Evolutionary conservation across 2,113 vertebrate species (phyloP).

Genomic region (Stegostoma tigrinum): DNA sequence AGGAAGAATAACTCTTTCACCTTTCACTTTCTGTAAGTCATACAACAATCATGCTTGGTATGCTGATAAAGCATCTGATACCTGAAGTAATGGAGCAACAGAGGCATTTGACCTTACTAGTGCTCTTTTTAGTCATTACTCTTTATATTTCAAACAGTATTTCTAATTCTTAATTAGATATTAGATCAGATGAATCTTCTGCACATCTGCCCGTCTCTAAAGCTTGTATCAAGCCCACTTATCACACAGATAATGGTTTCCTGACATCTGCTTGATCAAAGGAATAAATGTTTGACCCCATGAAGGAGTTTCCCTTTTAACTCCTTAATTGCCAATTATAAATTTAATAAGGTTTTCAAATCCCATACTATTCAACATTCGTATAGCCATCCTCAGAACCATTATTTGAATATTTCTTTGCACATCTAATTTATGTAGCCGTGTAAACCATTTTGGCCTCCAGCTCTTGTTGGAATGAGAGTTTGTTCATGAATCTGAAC

Average conservation of each 20-base stretch:
- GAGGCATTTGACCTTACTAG: conserved; percentile 8
- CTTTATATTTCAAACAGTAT: conserved; percentile 28
- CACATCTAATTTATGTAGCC: neutral
- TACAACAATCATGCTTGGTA: neutral
- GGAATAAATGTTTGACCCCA: neutral
- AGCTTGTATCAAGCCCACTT: conserved; percentile 28
- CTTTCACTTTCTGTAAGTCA: neutral
- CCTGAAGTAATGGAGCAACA: neutral
- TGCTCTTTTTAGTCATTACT: conserved; percentile 11
- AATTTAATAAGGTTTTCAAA: conserved; percentile 1
- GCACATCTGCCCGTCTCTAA: neutral
- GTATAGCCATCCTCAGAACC: neutral
- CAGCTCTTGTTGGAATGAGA: neutral
- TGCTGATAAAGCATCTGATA: neutral
- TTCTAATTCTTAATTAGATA: conserved; percentile 23
- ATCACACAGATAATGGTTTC: conserved; percentile 20
- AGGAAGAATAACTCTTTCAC: neutral
- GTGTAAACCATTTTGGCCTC: neutral
- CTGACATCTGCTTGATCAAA: conserved; percentile 13
- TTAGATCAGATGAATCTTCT: conserved; percentile 27
- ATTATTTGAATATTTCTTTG: neutral
- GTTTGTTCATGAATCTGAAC: neutral
- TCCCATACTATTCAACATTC: neutral
- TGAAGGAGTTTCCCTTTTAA: conserved; percentile 13
- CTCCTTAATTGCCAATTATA: neutral